Evolutionary conservation across 2,113 vertebrate genomes (phyloP), one percentile per base, ranked within the genome.

Genomic region (Procavia capensis): DNA sequence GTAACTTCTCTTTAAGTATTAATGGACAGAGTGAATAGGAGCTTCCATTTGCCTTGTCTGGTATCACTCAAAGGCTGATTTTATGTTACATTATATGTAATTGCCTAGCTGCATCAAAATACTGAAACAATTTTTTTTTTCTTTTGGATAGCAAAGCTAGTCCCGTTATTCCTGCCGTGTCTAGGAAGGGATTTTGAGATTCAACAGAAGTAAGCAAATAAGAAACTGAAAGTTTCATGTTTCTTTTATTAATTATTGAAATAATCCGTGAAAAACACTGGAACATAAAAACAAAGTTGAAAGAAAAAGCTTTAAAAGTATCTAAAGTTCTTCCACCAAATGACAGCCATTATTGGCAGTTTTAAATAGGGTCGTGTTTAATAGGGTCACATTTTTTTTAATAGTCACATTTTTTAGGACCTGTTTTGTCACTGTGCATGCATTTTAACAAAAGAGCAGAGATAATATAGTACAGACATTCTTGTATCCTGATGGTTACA

Each of bases 31-130:
- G 17, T 96, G 94, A 91, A 96, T 93, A 94, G 96, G 78, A 94
- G 36, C 50, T 96, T 94, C 86, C 91, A 90, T 93, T 96, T 82
- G 54, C 87, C 84, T 87, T 64, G 76, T 95, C 96, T 94, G 39
- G 57, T 95, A 82, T 95, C 93, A 85, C 74, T 96, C 91, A 94
- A 89, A 88, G 95, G 85, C 76, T 95, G 91, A 95, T 95, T 97
- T 97, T 93, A 85, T 91, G 76, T 93, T 95, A 83, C 97, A 96
- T 95, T 97, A 88, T 91, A 90, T 79, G 39, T 97, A 96, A 97
- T 93, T 98, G 90, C 92, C 45, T 91, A 90, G 68, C 76, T 78
- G 87, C 85, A 95, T 94, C 95, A 96, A 96, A 94, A 93, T 96
- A 91, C 84, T 92, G 45, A 57, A 74, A 92, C 50, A 96, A 88